A percentile compares a stretch with the other conserved stretches of the same genome.
These are phyloP conservation scores for Perizoma flavofasciatum DNA, from an alignment of 2,888 invertebrate genomes.

Conservation along the genomic window DNA sequence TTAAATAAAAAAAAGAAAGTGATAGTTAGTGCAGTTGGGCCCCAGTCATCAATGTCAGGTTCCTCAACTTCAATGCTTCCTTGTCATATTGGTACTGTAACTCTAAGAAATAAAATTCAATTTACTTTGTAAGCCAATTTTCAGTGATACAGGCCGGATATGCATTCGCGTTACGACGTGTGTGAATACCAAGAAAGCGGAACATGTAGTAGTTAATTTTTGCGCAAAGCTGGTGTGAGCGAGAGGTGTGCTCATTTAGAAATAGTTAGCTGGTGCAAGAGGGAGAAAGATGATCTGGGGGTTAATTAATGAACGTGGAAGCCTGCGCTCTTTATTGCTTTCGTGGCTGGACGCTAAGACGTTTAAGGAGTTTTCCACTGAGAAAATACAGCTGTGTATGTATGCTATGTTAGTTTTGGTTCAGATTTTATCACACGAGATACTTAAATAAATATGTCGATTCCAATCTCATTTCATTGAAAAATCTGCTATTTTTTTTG, in stretches of 20 bases:
- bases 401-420: conserved; percentile 58
- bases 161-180: conserved; percentile 73
- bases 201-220: conserved; percentile 83
- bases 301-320: conserved; percentile 85
- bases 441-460: background rate
- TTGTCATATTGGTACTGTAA: background rate
- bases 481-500: no score
- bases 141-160: conserved; percentile 11
- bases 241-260: conserved; percentile 80
- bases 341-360: conserved; percentile 81
- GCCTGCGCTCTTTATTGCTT: conserved; percentile 84
- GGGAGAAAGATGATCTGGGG: conserved; percentile 68
- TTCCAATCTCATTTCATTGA: no score
- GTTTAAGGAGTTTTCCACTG: conserved; percentile 78
- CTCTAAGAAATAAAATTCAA: conserved; percentile 6
- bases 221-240: conserved; percentile 81
- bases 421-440: conserved; percentile 33
- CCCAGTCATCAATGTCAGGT: no score
- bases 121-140: conserved; percentile 3
- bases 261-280: conserved; percentile 72
- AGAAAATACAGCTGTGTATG: conserved; percentile 69
- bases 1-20: no score
- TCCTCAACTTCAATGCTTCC: no score
- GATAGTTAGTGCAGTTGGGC: no score
- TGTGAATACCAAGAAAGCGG: conserved; percentile 72